A percentile compares a stretch with the other conserved stretches of the same genome.
These are phyloP conservation scores for Grammomys surdaster DNA, from an alignment of 2,113 vertebrate species.

Conservation along the genomic window DNA sequence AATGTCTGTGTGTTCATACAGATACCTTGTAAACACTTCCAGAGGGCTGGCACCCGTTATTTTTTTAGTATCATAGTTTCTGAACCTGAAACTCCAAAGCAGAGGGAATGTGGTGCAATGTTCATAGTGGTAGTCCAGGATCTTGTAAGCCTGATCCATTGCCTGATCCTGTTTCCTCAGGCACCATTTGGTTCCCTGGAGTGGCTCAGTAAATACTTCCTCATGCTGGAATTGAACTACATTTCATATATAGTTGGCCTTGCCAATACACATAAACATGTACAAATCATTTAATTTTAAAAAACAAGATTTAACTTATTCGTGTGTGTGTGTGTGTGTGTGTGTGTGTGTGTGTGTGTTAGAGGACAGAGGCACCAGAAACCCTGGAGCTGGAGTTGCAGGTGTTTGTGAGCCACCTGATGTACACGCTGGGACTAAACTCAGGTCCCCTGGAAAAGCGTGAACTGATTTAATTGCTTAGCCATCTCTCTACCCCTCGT, in stretches of 20 bases:
- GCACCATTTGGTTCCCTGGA: too few relatives aligned
- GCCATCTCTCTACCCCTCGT: neutral
- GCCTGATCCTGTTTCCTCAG: fast-evolving
- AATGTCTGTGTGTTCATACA: neutral
- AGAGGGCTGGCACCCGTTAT: neutral
- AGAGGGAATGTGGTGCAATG: neutral
- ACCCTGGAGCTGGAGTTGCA: neutral
- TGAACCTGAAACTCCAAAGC: neutral
- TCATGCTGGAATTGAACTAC: neutral
- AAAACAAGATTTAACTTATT: neutral
- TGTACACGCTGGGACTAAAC: neutral
- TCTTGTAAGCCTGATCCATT: neutral
- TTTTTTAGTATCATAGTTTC: neutral
- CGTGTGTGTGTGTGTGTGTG: neutral
- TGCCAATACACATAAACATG: neutral
- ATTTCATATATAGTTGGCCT: neutral
- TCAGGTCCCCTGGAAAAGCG: neutral
- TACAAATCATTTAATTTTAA: neutral
- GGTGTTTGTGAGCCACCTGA: neutral
- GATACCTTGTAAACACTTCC: neutral
- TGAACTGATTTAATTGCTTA: neutral
- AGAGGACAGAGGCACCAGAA: neutral
- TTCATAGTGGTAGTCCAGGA: neutral
- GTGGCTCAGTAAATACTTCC: neutral
- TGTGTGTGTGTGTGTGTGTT: too few relatives aligned